A percentile compares a stretch with the other conserved stretches of the same genome.
Conservation (phyloP, 2,113 vertebrate genomes). For the Xyliphius kryptos region DNA sequence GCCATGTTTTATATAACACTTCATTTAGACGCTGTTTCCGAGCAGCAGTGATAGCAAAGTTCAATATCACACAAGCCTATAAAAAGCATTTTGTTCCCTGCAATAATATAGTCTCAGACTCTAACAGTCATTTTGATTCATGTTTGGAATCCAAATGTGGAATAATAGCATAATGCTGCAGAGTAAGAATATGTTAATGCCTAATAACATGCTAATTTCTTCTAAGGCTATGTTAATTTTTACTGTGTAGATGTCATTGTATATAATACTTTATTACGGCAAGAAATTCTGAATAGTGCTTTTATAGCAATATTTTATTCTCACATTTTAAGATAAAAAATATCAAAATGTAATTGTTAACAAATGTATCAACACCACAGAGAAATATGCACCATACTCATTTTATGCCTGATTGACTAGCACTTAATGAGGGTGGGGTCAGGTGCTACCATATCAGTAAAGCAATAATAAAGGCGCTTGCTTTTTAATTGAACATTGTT, state of each 20-base stretch:
- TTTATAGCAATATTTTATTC: no score
- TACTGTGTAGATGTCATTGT: no score
- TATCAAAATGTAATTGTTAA: constrained; percentile 53
- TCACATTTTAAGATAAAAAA: constrained; percentile 36
- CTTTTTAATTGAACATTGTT: constrained; percentile 75
- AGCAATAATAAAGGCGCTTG: constrained; percentile 64
- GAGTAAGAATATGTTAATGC: no score
- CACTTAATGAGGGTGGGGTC: constrained; percentile 57
- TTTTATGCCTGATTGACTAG: constrained; percentile 65
- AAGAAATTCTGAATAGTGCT: no score
- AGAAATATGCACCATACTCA: constrained; percentile 63
- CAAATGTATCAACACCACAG: constrained; percentile 54
- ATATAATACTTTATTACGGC: no score
- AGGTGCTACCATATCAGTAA: constrained; percentile 55
- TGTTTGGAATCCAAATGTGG: constrained; percentile 20
- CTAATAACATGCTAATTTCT: no score
- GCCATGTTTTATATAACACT: constrained; percentile 38
- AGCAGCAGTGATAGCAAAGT: constrained; percentile 30
- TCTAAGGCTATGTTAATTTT: no score
- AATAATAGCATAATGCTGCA: no score
- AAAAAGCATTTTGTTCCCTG: constrained; percentile 30
- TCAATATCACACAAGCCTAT: constrained; percentile 30
- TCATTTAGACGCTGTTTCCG: constrained; percentile 33
- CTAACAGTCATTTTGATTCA: constrained; percentile 21
- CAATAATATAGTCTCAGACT: constrained; percentile 19